phyloP scores from a whole-genome alignment of 2,113 vertebrate genomes.

The Poeciliopsis retropinna region DNA sequence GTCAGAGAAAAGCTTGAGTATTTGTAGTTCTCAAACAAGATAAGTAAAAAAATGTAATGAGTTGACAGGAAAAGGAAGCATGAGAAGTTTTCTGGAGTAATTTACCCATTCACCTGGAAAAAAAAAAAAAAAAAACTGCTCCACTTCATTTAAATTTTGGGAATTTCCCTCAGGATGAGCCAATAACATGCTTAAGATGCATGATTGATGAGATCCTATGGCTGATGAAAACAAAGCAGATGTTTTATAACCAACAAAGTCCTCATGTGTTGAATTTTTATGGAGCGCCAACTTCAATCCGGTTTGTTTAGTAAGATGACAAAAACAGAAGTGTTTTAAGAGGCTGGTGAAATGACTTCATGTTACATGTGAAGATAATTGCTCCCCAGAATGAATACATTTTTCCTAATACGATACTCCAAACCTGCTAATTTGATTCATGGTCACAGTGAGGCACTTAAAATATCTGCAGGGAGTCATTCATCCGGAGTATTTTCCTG shows the following conservation, averaged over 20 bases:
- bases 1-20: neutral
- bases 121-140: neutral
- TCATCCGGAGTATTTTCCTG: conserved; percentile 30
- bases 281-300: conserved; percentile 48
- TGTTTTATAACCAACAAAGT: conserved; percentile 70
- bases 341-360: conserved; percentile 44
- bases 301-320: conserved; percentile 1
- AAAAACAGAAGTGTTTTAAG: conserved; percentile 23
- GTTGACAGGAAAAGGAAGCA: conserved; percentile 9
- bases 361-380: conserved; percentile 45
- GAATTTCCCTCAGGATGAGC: conserved; percentile 72
- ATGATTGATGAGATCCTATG: conserved; percentile 69
- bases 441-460: conserved; percentile 47
- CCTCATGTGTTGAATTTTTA: conserved; percentile 57
- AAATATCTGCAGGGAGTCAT: conserved; percentile 37
- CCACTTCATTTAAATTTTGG: conserved; percentile 58
- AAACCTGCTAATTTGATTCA: conserved; percentile 61
- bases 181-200: conserved; percentile 58
- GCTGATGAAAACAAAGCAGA: conserved; percentile 77
- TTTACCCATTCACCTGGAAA: conserved; percentile 66
- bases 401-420: conserved; percentile 40
- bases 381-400: conserved; percentile 30
- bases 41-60: conserved; percentile 6
- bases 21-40: neutral
- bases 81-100: conserved; percentile 39